Evolutionary conservation across 2,797 vertebrate genomes (phyloP).

Genomic region (Dendrocincla fuliginosa): DNA sequence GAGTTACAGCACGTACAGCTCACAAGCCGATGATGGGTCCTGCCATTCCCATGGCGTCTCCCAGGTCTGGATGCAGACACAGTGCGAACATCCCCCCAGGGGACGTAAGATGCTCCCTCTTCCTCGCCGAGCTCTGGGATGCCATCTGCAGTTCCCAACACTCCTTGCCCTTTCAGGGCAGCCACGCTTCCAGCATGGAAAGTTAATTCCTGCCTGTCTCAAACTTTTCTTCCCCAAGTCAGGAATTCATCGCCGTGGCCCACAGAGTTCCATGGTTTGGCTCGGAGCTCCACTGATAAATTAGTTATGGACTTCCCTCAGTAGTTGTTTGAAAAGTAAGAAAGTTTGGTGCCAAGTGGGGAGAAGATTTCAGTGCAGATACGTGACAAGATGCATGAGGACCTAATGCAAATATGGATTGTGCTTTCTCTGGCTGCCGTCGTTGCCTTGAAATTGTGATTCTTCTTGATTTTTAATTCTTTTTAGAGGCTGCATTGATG

Average conservation of each 20-base stretch:
- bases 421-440: not conserved
- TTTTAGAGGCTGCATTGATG: not conserved
- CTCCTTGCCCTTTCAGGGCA: constrained; percentile 65
- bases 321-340: not conserved
- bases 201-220: constrained; percentile 44
- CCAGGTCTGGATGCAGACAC: constrained; percentile 54
- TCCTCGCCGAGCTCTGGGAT: not conserved
- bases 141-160: constrained; percentile 67
- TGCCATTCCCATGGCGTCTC: constrained; percentile 42
- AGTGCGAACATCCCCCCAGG: constrained; percentile 59
- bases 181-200: constrained; percentile 7
- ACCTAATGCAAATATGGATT: constrained; percentile 5
- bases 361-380: constrained; percentile 4
- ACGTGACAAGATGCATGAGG: not conserved
- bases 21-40: constrained; percentile 37
- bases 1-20: constrained; percentile 41
- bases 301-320: not conserved
- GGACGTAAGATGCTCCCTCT: constrained; percentile 21
- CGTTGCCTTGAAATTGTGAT: not conserved
- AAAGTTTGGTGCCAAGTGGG: constrained; percentile 15
- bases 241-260: not conserved
- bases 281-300: not conserved
- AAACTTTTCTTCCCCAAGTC: constrained; percentile 22
- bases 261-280: not conserved
- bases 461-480: not conserved